Conservation (phyloP, 2,888 invertebrate genomes). For the Volucella zonaria region DNA sequence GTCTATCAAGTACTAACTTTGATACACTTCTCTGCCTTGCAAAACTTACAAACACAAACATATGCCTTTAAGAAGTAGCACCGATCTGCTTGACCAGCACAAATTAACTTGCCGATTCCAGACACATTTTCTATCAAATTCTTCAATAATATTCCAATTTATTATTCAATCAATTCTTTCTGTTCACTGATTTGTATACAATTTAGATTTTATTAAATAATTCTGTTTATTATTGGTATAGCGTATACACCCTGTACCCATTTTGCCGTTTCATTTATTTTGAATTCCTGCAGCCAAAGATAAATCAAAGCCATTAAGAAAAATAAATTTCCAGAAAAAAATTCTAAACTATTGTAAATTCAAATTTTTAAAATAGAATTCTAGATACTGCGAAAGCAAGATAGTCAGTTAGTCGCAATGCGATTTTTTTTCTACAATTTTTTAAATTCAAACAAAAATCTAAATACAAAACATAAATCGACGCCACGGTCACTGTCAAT, state of each 20-base stretch:
- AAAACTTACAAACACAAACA: too few relatives aligned
- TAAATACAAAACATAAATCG: slow-evolving; percentile 4
- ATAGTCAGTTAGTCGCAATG: background rate
- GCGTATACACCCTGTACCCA: background rate
- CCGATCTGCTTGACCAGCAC: too few relatives aligned
- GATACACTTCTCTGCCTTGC: too few relatives aligned
- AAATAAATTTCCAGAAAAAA: slow-evolving; percentile 5
- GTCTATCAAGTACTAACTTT: too few relatives aligned
- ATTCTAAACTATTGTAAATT: slow-evolving; percentile 13
- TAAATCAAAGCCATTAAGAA: slow-evolving; percentile 6
- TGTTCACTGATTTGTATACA: too few relatives aligned
- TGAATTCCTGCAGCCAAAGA: background rate
- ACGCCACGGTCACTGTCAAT: slow-evolving; percentile 29
- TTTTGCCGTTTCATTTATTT: slow-evolving; percentile 14
- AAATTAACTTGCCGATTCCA: too few relatives aligned
- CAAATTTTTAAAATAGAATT: slow-evolving; percentile 23
- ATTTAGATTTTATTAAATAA: too few relatives aligned
- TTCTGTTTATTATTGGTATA: background rate
- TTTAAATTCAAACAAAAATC: slow-evolving; percentile 2
- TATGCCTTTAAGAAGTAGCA: too few relatives aligned
- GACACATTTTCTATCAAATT: too few relatives aligned
- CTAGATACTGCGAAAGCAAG: slow-evolving; percentile 14
- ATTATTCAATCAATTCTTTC: too few relatives aligned
- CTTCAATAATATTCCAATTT: too few relatives aligned
- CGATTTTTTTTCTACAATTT: background rate